These are phyloP conservation scores for Enoplosus armatus DNA, from an alignment of 2,797 vertebrate species.

Conservation along the genomic window DNA sequence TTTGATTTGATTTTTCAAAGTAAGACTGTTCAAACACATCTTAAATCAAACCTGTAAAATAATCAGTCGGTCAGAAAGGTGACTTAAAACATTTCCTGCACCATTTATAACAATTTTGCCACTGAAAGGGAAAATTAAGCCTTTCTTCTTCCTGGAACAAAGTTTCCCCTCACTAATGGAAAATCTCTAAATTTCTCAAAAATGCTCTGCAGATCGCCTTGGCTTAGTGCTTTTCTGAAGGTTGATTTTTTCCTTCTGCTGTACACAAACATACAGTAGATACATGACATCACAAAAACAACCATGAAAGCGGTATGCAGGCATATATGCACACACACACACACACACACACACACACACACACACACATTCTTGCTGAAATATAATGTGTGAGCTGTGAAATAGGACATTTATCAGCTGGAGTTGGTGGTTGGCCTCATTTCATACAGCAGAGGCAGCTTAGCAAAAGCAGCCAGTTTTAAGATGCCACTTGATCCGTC, in stretches of 20 bases:
- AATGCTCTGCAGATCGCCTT: slow-evolving; percentile 32
- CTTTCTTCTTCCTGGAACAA: slow-evolving; percentile 42
- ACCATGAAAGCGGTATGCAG: background rate
- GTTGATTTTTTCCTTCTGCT: slow-evolving; percentile 13
- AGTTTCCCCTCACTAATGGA: slow-evolving; percentile 43
- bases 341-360: background rate
- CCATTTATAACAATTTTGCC: slow-evolving; percentile 35
- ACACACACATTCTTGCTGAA: slow-evolving; percentile 12
- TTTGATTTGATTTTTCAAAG: slow-evolving; percentile 24
- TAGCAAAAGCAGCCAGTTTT: slow-evolving; percentile 57
- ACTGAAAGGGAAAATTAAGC: slow-evolving; percentile 40
- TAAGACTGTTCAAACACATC: slow-evolving; percentile 11
- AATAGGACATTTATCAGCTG: slow-evolving; percentile 70
- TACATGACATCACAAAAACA: background rate
- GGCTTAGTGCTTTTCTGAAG: slow-evolving; percentile 22
- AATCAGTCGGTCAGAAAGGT: slow-evolving; percentile 26
- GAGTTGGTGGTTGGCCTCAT: slow-evolving; percentile 61
- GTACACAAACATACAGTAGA: background rate
- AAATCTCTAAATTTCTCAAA: slow-evolving; percentile 41
- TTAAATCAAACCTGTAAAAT: slow-evolving; percentile 30
- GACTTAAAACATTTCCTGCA: slow-evolving; percentile 37
- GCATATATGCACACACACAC: background rate
- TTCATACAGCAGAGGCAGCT: slow-evolving; percentile 51
- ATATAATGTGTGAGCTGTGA: slow-evolving; percentile 33
- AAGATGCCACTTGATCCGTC: slow-evolving; percentile 58